Evolutionary conservation across 2,113 vertebrate species (phyloP), one percentile per base, ranked within the genome.

Genomic region (Hyperoodon ampullatus): DNA sequence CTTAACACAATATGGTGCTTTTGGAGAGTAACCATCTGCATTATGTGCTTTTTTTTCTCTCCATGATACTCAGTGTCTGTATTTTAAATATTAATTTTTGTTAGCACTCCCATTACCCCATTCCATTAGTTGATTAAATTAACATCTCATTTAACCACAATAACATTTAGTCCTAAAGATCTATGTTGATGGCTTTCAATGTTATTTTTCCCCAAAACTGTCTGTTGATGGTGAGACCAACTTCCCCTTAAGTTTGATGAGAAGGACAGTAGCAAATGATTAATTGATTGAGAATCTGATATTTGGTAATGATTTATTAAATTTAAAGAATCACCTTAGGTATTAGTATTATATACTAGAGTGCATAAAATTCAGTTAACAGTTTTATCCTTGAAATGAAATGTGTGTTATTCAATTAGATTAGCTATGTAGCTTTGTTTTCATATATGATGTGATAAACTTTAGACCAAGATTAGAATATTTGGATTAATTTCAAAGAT

Each of bases 41-140:
- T 92, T 77, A 11, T 71, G 2, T 63, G n/a, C 39, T 66, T 92
- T 53, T 53, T 44, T 61, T 30, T 78, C 19, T 88, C 70, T 91
- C 19, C 8, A 19, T 58, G 18, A 82, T 85, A 50, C 16, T 82
- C 26, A 81, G 16, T 77, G 21, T 96, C 19, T 81, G 4, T 71
- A 53, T 82, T 87, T 94, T 81, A 97, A 93, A 93, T 82, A 81
- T 78, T 87, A 82, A 26, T 88, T 90, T 89, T 68, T 28, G 47
- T 86, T 89, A 81, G 42, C 6, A 74, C 6, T 68, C 5, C 42
- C 8, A 33, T 35, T 68, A n/a, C 53, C 53, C 15, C 53, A 53
- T 53, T 53, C 15, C 15, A 30, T 75, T 92, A 11, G 16, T 71
- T 95, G 60, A 71, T 75, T 95, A 81, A 80, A 55, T 86, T 63